Conservation (phyloP, 2,113 vertebrate species). For the Shinisaurus crocodilurus region DNA sequence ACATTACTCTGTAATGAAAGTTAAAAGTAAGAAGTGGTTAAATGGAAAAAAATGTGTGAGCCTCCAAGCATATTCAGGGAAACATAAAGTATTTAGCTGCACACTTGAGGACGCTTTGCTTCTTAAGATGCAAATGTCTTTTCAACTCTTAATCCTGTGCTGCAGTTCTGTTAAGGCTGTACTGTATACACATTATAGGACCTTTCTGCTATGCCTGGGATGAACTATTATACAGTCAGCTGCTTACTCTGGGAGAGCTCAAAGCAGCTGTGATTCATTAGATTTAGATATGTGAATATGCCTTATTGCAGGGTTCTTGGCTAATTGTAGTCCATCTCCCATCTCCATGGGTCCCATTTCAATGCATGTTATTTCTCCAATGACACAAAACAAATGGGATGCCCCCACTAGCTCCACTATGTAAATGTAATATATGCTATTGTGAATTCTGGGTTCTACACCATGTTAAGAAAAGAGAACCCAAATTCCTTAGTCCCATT, state of each 20-base stretch:
- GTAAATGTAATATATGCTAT: neutral
- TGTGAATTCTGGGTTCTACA: slow-evolving; percentile 51
- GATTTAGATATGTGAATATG: slow-evolving; percentile 44
- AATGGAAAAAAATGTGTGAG: neutral
- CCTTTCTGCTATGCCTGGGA: slow-evolving; percentile 41
- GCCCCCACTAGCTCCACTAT: neutral
- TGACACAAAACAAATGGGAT: neutral
- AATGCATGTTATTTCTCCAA: slow-evolving; percentile 36
- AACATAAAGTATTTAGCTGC: slow-evolving; percentile 9
- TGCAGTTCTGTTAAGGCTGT: slow-evolving; percentile 50
- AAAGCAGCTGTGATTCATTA: slow-evolving; percentile 52
- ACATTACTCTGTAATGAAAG: neutral
- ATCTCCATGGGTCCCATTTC: slow-evolving; percentile 36
- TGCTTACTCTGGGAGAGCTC: slow-evolving; percentile 58
- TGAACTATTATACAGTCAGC: slow-evolving; percentile 54
- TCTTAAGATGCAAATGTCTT: slow-evolving; percentile 60
- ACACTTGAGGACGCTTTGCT: slow-evolving; percentile 52
- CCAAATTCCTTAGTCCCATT: slow-evolving; percentile 51
- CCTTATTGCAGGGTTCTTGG: slow-evolving; percentile 39
- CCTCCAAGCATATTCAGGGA: neutral
- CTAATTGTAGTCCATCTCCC: slow-evolving; percentile 50
- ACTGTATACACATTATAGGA: slow-evolving; percentile 54
- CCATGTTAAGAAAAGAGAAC: slow-evolving; percentile 60
- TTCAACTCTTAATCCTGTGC: slow-evolving; percentile 58
- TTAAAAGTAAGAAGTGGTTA: neutral